These are phyloP conservation scores for Coenonympha glycerion DNA, from an alignment of 2,888 invertebrate genomes.

Conservation along the genomic window DNA sequence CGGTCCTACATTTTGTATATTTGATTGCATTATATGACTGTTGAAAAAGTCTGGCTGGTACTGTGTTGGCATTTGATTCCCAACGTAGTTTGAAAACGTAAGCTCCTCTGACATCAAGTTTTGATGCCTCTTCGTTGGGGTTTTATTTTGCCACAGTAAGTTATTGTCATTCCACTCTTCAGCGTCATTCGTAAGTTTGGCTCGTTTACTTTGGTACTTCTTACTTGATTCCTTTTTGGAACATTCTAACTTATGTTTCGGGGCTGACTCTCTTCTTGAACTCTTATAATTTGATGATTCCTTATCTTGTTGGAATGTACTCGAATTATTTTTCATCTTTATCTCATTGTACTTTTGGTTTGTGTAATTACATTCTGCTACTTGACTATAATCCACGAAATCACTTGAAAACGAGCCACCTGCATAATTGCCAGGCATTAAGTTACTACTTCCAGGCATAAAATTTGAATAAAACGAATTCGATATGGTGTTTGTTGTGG, in stretches of 20 bases:
- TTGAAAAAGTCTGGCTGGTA: conserved; percentile 67
- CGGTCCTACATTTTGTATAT: conserved; percentile 55
- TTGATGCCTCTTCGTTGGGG: conserved; percentile 50
- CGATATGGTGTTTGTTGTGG: conserved; percentile 65
- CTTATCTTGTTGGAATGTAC: conserved; percentile 56
- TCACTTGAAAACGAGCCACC: conserved; percentile 60
- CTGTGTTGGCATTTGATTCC: conserved; percentile 62
- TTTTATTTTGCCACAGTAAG: conserved; percentile 62
- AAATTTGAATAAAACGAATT: conserved; percentile 69
- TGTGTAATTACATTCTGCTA: conserved; percentile 60
- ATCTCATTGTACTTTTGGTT: conserved; percentile 67
- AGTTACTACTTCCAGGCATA: conserved; percentile 60
- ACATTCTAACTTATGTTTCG: conserved; percentile 68
- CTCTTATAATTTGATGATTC: conserved; percentile 49
- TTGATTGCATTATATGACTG: conserved; percentile 60
- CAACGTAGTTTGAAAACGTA: conserved; percentile 60
- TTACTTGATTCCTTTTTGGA: conserved; percentile 66
- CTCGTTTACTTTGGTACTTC: conserved; percentile 63
- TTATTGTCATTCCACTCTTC: conserved; percentile 66
- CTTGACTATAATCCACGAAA: conserved; percentile 65
- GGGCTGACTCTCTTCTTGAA: conserved; percentile 57
- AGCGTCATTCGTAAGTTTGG: conserved; percentile 52
- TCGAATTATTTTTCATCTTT: conserved; percentile 59
- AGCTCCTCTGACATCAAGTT: conserved; percentile 60
- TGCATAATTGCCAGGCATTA: conserved; percentile 62